Evolutionary conservation across 92 coral and sea anemone genomes (phyloP).

Genomic region (Bergia sp.): DNA sequence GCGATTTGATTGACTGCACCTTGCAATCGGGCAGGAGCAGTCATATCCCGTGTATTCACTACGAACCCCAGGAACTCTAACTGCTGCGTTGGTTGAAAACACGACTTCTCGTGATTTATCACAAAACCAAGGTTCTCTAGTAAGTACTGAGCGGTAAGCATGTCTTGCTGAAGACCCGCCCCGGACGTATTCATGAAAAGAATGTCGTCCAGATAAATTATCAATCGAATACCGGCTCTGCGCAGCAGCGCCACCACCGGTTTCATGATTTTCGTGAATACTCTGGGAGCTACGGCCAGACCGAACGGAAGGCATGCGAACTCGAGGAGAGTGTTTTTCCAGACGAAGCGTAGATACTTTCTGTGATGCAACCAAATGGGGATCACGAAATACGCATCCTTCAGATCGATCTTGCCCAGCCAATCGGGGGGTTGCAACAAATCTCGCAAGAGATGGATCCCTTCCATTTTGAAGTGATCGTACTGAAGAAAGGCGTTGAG

Average conservation of each 20-base stretch:
- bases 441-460: slow-evolving; percentile 62
- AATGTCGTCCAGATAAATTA: slow-evolving; percentile 14
- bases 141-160: slow-evolving; percentile 2
- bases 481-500: slow-evolving; percentile 30
- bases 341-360: slow-evolving; percentile 49
- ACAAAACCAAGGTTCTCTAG: slow-evolving; percentile 40
- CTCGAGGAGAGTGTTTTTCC: slow-evolving; percentile 42
- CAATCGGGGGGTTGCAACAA: slow-evolving; percentile 57
- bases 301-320: slow-evolving; percentile 52
- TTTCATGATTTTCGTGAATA: slow-evolving; percentile 49
- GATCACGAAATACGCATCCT: slow-evolving; percentile 62
- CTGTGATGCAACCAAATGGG: slow-evolving; percentile 46
- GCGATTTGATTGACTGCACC: too few relatives aligned
- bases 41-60: too few relatives aligned
- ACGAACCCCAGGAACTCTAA: too few relatives aligned
- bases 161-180: too few relatives aligned
- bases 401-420: slow-evolving; percentile 62
- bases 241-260: slow-evolving; percentile 47
- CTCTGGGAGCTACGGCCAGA: slow-evolving; percentile 41
- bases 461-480: slow-evolving; percentile 78
- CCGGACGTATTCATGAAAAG: neutral
- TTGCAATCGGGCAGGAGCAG: too few relatives aligned
- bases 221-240: slow-evolving; percentile 32
- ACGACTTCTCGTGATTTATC: slow-evolving; percentile 40
- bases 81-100: slow-evolving; percentile 26